Evolutionary conservation across 2,888 invertebrate species (phyloP).

Genomic region (Pardosa pseudoannulata): DNA sequence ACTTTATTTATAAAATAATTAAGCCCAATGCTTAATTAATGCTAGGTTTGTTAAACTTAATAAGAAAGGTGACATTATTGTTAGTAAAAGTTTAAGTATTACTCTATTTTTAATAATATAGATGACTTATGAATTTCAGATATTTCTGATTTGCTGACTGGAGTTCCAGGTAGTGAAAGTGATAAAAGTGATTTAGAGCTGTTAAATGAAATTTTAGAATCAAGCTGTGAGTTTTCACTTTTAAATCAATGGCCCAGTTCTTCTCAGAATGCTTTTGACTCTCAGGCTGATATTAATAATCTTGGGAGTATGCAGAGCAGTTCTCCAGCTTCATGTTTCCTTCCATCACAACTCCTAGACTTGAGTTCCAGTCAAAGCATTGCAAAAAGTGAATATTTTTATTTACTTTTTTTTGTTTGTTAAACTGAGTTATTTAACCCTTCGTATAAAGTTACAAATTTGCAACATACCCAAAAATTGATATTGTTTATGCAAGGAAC

Average conservation of each 20-base stretch:
- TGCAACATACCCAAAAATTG: no score
- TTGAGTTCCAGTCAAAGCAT: constrained; percentile 35
- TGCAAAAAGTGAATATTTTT: constrained; percentile 8
- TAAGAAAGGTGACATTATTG: no score
- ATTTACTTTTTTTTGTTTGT: neutral
- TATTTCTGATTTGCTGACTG: constrained; percentile 77
- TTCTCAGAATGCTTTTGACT: constrained; percentile 77
- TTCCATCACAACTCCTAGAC: constrained; percentile 72
- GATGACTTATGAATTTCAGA: constrained; percentile 35
- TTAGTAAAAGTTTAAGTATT: no score
- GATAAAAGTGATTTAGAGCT: constrained; percentile 79
- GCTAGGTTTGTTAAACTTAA: no score
- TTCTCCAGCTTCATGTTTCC: constrained; percentile 49
- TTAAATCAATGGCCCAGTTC: neutral
- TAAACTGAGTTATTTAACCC: no score
- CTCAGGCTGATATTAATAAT: constrained; percentile 76
- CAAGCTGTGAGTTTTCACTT: constrained; percentile 65
- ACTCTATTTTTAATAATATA: no score
- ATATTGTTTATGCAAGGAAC: no score
- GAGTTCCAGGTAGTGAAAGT: constrained; percentile 76
- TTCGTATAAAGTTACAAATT: no score
- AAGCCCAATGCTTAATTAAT: no score
- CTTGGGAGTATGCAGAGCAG: constrained; percentile 21
- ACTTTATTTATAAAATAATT: no score
- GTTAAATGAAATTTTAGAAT: constrained; percentile 79